A percentile compares a stretch with the other conserved stretches of the same genome.
Conservation (phyloP, 2,888 invertebrate species). For the Lasioglossum villosulum region DNA sequence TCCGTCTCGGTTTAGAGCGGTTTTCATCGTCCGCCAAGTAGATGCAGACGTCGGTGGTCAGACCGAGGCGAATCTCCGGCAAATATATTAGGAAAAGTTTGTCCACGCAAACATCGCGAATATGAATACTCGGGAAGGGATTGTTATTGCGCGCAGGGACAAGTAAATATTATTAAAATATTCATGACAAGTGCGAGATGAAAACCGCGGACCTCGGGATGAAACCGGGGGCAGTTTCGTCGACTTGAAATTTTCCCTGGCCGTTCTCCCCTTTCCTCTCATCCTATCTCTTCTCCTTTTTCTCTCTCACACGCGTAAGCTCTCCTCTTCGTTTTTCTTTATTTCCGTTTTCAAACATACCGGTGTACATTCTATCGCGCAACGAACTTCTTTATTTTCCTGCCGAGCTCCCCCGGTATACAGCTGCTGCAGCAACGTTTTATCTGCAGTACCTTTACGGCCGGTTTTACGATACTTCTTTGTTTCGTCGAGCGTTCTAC, state of each 20-base stretch:
- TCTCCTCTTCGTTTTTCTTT: background rate
- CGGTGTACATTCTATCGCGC: slow-evolving; percentile 30
- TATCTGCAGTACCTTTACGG: slow-evolving; percentile 66
- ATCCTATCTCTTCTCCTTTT: background rate
- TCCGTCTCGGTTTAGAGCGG: slow-evolving; percentile 7
- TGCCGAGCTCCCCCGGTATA: slow-evolving; percentile 24
- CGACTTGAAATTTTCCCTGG: slow-evolving; percentile 18
- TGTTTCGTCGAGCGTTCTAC: slow-evolving; percentile 56
- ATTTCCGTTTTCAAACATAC: slow-evolving; percentile 33
- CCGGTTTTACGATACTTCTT: slow-evolving; percentile 68
- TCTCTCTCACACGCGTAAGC: background rate
- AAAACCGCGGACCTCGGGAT: slow-evolving; percentile 6
- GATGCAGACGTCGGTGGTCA: slow-evolving; percentile 25
- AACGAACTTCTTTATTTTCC: slow-evolving; percentile 57
- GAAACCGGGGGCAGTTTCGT: background rate
- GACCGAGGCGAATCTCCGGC: background rate
- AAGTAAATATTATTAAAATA: slow-evolving; percentile 55
- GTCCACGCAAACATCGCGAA: slow-evolving; percentile 9
- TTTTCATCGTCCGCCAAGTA: slow-evolving; percentile 8
- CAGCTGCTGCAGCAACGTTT: slow-evolving; percentile 59
- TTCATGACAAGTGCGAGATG: slow-evolving; percentile 41
- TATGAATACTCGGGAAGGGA: slow-evolving; percentile 13
- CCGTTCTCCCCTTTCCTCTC: background rate
- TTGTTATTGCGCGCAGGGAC: slow-evolving; percentile 24
- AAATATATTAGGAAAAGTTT: slow-evolving; percentile 7